A percentile compares a stretch with the other conserved stretches of the same genome.
phyloP scores from a whole-genome alignment of 2,797 vertebrate species.

The Cossypha polioptera region DNA sequence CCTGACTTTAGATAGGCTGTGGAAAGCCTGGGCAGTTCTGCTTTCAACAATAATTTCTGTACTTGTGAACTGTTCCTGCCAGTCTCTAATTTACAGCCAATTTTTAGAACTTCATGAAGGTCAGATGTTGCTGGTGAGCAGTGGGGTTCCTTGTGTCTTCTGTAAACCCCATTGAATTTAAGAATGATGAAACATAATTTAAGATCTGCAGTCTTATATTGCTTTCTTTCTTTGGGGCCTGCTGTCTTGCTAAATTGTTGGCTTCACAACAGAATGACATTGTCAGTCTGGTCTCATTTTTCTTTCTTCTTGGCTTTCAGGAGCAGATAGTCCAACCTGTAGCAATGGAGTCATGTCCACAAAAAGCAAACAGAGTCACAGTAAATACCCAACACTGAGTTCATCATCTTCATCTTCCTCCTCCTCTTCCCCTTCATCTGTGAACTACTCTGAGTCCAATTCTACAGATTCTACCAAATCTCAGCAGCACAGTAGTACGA shows the following conservation, averaged over 20 bases:
- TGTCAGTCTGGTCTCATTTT: not conserved
- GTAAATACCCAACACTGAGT: constrained; percentile 90
- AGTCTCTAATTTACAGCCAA: not conserved
- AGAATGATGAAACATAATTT: not conserved
- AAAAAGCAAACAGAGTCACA: constrained; percentile 89
- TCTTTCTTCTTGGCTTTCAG: constrained; percentile 69
- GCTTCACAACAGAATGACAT: not conserved
- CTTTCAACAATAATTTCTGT: not conserved
- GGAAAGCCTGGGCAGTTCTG: not conserved
- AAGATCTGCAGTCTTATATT: not conserved
- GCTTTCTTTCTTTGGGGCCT: not conserved
- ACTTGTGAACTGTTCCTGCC: not conserved
- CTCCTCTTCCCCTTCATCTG: constrained; percentile 94
- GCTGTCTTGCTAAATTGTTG: not conserved
- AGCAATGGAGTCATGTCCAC: constrained; percentile 90
- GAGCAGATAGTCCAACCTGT: constrained; percentile 94
- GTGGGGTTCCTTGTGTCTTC: not conserved
- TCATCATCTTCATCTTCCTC: constrained; percentile 91
- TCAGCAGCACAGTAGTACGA: constrained; percentile 94
- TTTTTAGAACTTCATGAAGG: not conserved
- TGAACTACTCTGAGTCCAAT: constrained; percentile 98
- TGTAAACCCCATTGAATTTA: not conserved
- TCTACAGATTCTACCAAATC: constrained; percentile 98
- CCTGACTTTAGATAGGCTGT: not conserved
- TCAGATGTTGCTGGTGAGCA: not conserved